Conservation (phyloP, 1,140 invertebrate genomes). For the Drosophila nannoptera region DNA sequence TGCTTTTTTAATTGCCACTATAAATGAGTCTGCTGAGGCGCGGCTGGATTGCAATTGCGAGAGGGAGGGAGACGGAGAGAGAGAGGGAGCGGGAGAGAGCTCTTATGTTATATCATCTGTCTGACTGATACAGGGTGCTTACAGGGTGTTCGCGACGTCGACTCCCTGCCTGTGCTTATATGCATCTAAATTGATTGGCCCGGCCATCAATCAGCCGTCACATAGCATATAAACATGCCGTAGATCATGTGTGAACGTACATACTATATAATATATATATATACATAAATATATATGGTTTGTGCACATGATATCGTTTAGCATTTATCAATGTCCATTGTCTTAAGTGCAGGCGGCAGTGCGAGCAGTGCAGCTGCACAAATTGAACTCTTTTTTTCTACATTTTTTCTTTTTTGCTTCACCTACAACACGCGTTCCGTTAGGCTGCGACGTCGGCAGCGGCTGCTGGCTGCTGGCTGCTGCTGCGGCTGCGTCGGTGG, state of each 20-base stretch:
- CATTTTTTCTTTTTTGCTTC: conserved; percentile 6
- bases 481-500: background rate
- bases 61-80: background rate
- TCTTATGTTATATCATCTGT: no score
- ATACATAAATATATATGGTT: background rate
- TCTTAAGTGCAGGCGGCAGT: background rate
- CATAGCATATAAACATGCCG: conserved; percentile 1
- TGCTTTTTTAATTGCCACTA: conserved; percentile 8
- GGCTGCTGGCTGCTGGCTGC: background rate
- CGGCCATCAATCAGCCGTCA: conserved; percentile 6
- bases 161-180: background rate
- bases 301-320: background rate
- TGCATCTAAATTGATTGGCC: conserved; percentile 7
- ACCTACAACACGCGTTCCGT: conserved; percentile 7
- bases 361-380: background rate
- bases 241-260: background rate
- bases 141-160: background rate
- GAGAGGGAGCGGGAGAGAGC: background rate
- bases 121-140: background rate
- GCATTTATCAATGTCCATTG: conserved; percentile 13
- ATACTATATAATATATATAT: conserved; percentile 1
- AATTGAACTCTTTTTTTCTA: background rate
- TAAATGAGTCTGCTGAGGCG: background rate
- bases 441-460: no score
- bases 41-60: no score